Conservation (phyloP, 2,797 vertebrate species). For the Enteromius radiatus region DNA sequence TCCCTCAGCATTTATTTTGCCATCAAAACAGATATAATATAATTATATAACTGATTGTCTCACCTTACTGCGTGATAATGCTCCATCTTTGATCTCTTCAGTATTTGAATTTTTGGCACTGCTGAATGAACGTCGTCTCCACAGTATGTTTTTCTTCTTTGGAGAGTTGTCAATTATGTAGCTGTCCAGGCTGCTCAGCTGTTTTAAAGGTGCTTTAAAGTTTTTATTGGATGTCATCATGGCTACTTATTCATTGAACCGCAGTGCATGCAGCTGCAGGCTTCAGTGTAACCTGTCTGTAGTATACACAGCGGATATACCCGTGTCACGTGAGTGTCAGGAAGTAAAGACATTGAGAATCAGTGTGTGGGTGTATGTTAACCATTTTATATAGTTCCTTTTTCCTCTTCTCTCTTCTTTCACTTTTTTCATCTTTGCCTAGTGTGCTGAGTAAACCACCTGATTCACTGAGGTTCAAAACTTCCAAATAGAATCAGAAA, state of each 20-base stretch:
- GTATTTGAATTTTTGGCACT: slow-evolving; percentile 70
- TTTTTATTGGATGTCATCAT: slow-evolving; percentile 78
- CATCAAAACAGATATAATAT: background rate
- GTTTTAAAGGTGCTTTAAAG: slow-evolving; percentile 72
- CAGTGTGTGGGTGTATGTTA: slow-evolving; percentile 69
- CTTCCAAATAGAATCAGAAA: background rate
- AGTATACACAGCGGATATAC: slow-evolving; percentile 75
- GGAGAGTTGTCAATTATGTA: slow-evolving; percentile 66
- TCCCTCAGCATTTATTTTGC: background rate
- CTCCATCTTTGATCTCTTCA: slow-evolving; percentile 66
- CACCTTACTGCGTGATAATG: slow-evolving; percentile 84
- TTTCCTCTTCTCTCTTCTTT: slow-evolving; percentile 48
- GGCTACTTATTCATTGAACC: slow-evolving; percentile 59
- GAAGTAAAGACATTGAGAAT: slow-evolving; percentile 68
- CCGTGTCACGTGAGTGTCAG: slow-evolving; percentile 80
- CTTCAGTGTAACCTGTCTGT: slow-evolving; percentile 58
- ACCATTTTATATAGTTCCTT: slow-evolving; percentile 52
- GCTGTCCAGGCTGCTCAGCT: slow-evolving; percentile 70
- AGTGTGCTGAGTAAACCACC: slow-evolving; percentile 44
- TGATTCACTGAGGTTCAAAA: slow-evolving; percentile 24
- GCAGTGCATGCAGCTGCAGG: slow-evolving; percentile 44
- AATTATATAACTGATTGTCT: slow-evolving; percentile 34
- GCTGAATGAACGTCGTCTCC: slow-evolving; percentile 70
- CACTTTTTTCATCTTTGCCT: slow-evolving; percentile 62
- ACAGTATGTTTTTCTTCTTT: slow-evolving; percentile 71